phyloP scores from a whole-genome alignment of 2,888 invertebrate species.

The Calameuta pallipes region DNA sequence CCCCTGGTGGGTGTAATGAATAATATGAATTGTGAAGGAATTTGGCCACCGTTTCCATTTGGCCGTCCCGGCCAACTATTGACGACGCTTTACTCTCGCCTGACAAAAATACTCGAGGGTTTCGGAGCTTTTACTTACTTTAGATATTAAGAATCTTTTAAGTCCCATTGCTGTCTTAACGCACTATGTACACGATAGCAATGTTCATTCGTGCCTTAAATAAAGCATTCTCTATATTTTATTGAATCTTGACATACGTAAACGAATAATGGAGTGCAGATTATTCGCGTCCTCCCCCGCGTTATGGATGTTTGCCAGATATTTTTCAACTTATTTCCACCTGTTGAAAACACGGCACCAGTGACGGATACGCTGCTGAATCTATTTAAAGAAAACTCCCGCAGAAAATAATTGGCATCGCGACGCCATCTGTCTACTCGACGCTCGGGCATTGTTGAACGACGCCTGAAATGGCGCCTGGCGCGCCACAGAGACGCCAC shows the following conservation, averaged over 20 bases:
- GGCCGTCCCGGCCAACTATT: not conserved
- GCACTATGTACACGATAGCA: not conserved
- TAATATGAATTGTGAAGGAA: not conserved
- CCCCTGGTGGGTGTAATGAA: not conserved
- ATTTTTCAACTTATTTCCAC: not conserved
- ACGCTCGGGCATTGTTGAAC: not conserved
- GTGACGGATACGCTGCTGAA: not conserved
- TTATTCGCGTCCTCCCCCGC: not conserved
- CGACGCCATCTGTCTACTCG: not conserved
- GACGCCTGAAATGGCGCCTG: not conserved
- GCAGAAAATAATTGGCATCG: not conserved
- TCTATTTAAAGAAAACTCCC: not conserved
- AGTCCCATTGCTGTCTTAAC: not conserved
- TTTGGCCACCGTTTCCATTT: not conserved
- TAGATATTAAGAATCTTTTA: not conserved
- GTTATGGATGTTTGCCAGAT: not conserved
- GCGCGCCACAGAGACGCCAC: not conserved
- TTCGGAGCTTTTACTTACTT: not conserved
- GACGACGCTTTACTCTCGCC: not conserved
- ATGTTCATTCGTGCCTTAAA: not conserved
- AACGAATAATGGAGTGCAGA: not conserved
- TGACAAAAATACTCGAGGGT: not conserved
- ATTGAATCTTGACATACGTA: not conserved
- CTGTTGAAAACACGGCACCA: not conserved
- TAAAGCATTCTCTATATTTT: not conserved